Conservation (phyloP, 2,113 vertebrate species). For the Gyps fulvus region DNA sequence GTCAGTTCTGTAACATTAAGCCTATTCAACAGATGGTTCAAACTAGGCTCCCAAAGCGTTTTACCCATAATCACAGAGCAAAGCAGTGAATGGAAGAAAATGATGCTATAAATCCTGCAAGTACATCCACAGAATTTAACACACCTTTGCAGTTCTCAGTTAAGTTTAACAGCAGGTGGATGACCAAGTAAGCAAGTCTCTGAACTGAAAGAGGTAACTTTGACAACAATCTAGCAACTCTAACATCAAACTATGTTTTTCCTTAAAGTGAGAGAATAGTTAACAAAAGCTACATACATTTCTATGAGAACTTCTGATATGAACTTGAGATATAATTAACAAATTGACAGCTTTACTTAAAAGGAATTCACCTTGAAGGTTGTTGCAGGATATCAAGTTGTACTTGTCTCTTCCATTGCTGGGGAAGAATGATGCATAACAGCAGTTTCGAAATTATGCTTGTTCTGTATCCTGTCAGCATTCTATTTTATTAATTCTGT, state of each 20-base stretch:
- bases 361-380: background rate
- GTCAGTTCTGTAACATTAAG: background rate
- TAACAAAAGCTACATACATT: background rate
- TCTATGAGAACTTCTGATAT: background rate
- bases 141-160: background rate
- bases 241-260: background rate
- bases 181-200: background rate
- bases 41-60: background rate
- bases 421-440: background rate
- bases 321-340: background rate
- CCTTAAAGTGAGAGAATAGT: background rate
- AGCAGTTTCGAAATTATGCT: background rate
- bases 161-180: background rate
- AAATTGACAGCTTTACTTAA: background rate
- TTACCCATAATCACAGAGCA: background rate
- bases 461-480: background rate
- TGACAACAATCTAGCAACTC: background rate
- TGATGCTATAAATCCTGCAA: background rate
- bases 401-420: background rate
- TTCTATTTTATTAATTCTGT: slow-evolving; percentile 12
- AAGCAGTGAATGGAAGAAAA: background rate
- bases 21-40: background rate
- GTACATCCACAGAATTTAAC: background rate
- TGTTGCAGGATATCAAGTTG: background rate
- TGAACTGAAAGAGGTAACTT: background rate